phyloP scores from a whole-genome alignment of 1,140 invertebrate species.

The Drosophila prosaltans region DNA sequence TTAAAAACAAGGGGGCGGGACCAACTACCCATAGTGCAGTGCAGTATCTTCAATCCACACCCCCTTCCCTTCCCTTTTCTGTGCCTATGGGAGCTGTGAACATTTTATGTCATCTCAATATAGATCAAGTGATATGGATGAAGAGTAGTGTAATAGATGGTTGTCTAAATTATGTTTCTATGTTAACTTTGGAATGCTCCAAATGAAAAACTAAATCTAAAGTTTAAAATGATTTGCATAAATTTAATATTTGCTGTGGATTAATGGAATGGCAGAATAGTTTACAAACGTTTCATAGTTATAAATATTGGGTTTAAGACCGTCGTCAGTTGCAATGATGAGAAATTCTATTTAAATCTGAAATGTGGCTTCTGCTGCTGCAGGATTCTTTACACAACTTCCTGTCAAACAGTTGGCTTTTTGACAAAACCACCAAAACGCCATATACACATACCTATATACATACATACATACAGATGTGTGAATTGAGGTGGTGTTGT shows the following conservation, averaged over 20 bases:
- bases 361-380: constrained; percentile 40
- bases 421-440: constrained; percentile 55
- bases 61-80: no score
- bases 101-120: no score
- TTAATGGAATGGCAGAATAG: no score
- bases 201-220: no score
- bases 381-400: constrained; percentile 61
- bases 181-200: no score
- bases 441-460: background rate
- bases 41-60: no score
- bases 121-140: no score
- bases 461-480: constrained; percentile 29
- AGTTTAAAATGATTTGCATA: no score
- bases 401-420: constrained; percentile 76
- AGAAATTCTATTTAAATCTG: background rate
- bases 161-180: no score
- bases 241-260: no score
- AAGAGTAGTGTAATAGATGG: no score
- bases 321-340: background rate
- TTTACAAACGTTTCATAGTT: no score
- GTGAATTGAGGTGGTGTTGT: constrained; percentile 6
- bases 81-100: background rate
- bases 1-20: background rate
- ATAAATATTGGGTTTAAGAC: background rate
- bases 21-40: background rate